Base-by-base conservation (phyloP, 2,888 invertebrate species). In the Archips crataeganus region DNA sequence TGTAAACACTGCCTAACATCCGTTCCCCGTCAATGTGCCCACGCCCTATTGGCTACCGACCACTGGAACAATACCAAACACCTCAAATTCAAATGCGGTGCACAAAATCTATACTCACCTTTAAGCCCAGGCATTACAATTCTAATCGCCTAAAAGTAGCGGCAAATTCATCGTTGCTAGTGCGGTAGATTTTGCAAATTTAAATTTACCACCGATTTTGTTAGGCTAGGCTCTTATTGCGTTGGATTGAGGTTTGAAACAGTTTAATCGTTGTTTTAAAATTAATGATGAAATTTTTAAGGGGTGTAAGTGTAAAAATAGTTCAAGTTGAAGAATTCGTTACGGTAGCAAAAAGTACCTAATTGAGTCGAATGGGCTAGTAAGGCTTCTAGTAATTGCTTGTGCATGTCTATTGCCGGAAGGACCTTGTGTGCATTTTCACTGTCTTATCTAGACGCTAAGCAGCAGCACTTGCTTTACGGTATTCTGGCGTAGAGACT, bases 51-150 rank as follows among this genome's bases (percentile, higher is more conserved):
- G 68, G 59, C 68, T 64, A 36, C 63, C 59, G 32, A 32, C 62
- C 72, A 64, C 49, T 73, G 73, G 73, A 73, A 69, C 64, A 69
- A 59, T 69, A 68, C 73, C 73, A 73, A 64, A 51, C 42, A 64
- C 59, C 68, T 67, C 32, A 4, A 39, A 23, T 10, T 59, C 9
- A 34, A 36, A 34, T 64, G 49, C 73, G 32, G 49, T 42, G 42
- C 1, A 5, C 34, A 49, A 39, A 60, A 64, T 10, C 0, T 34
- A 71, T 47, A 62, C 11, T 9, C 11, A 47, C 15, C 61, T 62
- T 66, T 61, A 67, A 13, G 6, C 2, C 64, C 23, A n/a, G n/a
- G 11, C 32, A 32, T 3, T 10, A 9, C 10, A 32, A 4, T 11
- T 57, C 32, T 32, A 13, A 23, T 23, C 32, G 3, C n/a, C 49